These are phyloP conservation scores for Telmatochromis bifrenatus DNA, from an alignment of 2,113 vertebrate genomes.

Conservation along the genomic window DNA sequence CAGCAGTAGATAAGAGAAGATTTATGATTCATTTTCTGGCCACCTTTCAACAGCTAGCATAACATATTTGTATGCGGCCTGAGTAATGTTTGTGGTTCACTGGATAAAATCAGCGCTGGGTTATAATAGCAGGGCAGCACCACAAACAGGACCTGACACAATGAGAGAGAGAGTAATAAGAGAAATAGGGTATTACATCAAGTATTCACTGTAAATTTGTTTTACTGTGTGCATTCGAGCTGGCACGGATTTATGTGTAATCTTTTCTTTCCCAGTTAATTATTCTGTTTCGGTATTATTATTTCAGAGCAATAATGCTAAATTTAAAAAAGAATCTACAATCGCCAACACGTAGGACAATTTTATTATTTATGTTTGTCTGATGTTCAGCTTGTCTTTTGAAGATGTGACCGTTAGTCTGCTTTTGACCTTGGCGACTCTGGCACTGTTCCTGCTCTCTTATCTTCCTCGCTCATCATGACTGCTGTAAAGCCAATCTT, in stretches of 20 bases:
- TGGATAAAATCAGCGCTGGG: conserved; percentile 3
- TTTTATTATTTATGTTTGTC: not conserved
- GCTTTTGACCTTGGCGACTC: conserved; percentile 8
- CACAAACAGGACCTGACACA: not conserved
- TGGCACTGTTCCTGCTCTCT: not conserved
- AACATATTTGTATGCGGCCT: not conserved
- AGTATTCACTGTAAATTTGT: not conserved
- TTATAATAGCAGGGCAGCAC: not conserved
- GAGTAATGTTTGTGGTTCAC: conserved; percentile 1
- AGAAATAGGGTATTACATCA: not conserved
- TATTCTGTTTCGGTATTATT: not conserved
- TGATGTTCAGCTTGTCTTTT: not conserved
- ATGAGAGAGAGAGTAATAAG: not conserved
- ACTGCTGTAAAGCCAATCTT: conserved; percentile 1
- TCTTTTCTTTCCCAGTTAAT: not conserved
- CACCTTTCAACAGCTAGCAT: not conserved
- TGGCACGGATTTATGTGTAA: not conserved
- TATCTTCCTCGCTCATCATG: conserved; percentile 1
- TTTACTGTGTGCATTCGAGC: not conserved
- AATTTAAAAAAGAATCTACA: not conserved
- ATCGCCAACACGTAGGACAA: not conserved
- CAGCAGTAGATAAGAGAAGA: not conserved
- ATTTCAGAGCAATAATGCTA: not conserved
- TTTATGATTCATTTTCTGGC: not conserved
- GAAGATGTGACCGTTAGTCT: not conserved